Evolutionary conservation across 1,140 invertebrate species (phyloP).

Genomic region (Aporrectodea caliginosa): DNA sequence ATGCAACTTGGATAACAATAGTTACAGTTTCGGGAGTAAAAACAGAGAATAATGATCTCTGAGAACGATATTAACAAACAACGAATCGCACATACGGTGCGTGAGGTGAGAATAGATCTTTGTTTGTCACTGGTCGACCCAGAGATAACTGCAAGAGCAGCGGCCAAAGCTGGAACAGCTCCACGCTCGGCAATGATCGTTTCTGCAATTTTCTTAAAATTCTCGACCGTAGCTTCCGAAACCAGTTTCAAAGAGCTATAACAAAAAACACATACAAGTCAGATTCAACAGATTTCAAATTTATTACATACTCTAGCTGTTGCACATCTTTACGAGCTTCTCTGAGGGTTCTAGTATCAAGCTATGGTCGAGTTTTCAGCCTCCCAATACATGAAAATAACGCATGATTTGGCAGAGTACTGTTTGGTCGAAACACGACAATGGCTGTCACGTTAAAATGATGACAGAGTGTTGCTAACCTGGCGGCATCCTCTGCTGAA

Average conservation of each 20-base stretch:
- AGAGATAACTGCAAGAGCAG: conserved; percentile 49
- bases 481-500: conserved; percentile 37
- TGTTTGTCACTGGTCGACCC: conserved; percentile 39
- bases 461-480: conserved; percentile 5
- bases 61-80: not conserved
- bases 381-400: not conserved
- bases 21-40: not conserved
- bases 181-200: conserved; percentile 42
- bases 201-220: conserved; percentile 44
- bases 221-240: conserved; percentile 36
- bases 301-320: not conserved
- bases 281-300: too few relatives aligned
- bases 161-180: conserved; percentile 43
- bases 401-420: not conserved
- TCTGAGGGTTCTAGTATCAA: not conserved
- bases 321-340: not conserved
- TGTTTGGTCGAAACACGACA: not conserved
- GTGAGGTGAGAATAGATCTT: conserved; percentile 44
- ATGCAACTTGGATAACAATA: not conserved
- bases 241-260: conserved; percentile 46
- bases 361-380: not conserved
- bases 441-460: not conserved
- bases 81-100: conserved; percentile 38
- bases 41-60: not conserved
- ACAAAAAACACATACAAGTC: conserved; percentile 1